Percentiles rank a stretch among this genome's conserved stretches.
These are phyloP conservation scores for Phthorimaea operculella DNA, from an alignment of 1,140 invertebrate genomes.

Conservation along the genomic window DNA sequence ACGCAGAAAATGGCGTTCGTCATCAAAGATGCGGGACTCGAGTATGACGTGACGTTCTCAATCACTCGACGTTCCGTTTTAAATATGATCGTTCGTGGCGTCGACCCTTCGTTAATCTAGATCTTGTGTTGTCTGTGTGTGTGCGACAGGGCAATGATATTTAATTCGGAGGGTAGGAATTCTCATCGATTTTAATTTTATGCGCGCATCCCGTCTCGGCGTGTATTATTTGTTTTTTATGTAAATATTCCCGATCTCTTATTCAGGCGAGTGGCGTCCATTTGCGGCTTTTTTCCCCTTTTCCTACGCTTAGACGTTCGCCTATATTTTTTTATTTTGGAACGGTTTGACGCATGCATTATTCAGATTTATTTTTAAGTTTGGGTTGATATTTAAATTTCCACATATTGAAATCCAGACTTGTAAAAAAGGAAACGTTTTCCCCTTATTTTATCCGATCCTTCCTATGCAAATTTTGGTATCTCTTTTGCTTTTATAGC, in stretches of 20 bases:
- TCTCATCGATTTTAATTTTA: constrained; percentile 67
- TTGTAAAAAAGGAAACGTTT: not conserved
- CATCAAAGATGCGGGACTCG: not conserved
- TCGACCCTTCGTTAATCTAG: constrained; percentile 34
- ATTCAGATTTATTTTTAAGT: not conserved
- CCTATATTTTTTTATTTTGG: constrained; percentile 16
- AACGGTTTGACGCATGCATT: constrained; percentile 5
- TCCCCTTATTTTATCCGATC: not conserved
- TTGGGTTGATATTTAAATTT: not conserved
- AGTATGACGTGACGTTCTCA: not conserved
- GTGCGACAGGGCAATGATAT: constrained; percentile 56
- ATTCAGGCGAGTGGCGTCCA: constrained; percentile 42
- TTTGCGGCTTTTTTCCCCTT: constrained; percentile 37
- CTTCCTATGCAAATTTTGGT: not conserved
- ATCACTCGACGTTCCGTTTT: not conserved
- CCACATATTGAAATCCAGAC: not conserved
- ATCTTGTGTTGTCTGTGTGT: constrained; percentile 38
- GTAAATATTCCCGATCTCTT: constrained; percentile 59
- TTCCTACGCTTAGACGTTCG: constrained; percentile 31
- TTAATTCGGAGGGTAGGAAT: constrained; percentile 64
- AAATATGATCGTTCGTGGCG: not conserved
- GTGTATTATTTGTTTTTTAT: constrained; percentile 64
- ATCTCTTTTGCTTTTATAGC: not conserved
- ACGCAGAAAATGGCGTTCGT: not conserved
- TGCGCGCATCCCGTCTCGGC: constrained; percentile 60